Base-by-base conservation (phyloP, 1,140 invertebrate species). In the Drosophila ficusphila region DNA sequence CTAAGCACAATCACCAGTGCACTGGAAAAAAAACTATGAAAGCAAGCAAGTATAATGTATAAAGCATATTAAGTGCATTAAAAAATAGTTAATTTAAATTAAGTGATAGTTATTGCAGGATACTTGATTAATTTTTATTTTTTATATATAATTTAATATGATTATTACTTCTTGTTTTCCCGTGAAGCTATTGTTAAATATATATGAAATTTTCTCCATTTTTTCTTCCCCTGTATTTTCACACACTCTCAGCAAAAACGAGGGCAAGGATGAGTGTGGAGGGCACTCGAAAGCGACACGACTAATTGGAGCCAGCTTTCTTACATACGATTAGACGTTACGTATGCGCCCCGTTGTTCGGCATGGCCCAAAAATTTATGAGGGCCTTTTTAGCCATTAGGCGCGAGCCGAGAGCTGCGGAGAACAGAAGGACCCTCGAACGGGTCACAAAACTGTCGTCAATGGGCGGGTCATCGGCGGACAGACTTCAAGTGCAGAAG, bases 271-370 rank as follows among this genome's bases (percentile, higher is more conserved):
- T 58, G 42, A 69, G 78, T 64, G 58, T 61, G 60, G 56, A 57
- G 75, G 54, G 71, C 68, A 81, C 81, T 85, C 81, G 53, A 86
- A 76, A 65, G 58, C 70, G 82, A 79, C 76, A 75, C 79, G 79
- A 76, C 81, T 85, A 85, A 85, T 85, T 85, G 81, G 81, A 76
- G 67, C 62, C 62, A 46, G 71, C 69, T 60, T 78, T 72, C 79
- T 85, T 78, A 70, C 61, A 54, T 56, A 41, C 44, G 53, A 18
- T 44, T 36, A 56, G 61, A 64, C 70, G 82, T 79, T 85, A 70
- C 62, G 75, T 75, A 85, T 85, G 76, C 79, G 79, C 65, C 60
- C 38, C 76, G 64, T 85, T 49, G 64, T 70, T 53, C 70, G 67
- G 49, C 48, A 42, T 46, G 60, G 53, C 42, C 44, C 56, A 67